These are phyloP conservation scores for Hemitrygon akajei DNA, from an alignment of 2,797 vertebrate genomes.

Conservation along the genomic window DNA sequence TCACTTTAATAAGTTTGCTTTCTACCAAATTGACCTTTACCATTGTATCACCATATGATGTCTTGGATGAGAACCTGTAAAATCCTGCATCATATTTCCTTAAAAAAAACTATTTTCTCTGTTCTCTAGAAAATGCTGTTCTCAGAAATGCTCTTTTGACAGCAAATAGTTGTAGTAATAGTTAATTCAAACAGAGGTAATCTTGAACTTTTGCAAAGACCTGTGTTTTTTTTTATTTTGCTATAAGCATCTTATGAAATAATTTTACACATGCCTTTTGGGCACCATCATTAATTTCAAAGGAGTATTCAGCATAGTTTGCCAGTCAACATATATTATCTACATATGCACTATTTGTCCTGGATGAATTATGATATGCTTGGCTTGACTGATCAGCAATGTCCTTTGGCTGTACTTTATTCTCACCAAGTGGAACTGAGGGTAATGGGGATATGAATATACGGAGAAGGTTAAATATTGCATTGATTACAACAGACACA, in stretches of 20 bases:
- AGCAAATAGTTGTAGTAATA: not conserved
- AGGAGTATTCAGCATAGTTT: not conserved
- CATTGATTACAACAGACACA: not conserved
- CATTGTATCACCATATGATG: not conserved
- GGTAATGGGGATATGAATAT: not conserved
- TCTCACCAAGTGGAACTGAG: slow-evolving; percentile 8
- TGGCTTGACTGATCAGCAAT: slow-evolving; percentile 31
- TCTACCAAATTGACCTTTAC: not conserved
- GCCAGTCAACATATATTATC: not conserved
- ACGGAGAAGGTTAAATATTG: slow-evolving; percentile 5
- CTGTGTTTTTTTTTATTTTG: not conserved
- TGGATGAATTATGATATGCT: slow-evolving; percentile 20
- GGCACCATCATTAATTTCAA: not conserved
- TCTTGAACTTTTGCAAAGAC: not conserved
- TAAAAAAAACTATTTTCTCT: not conserved
- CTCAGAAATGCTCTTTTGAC: not conserved
- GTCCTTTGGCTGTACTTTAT: slow-evolving; percentile 6
- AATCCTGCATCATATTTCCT: not conserved
- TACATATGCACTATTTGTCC: not conserved
- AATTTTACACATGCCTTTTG: not conserved
- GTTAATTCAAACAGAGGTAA: not conserved
- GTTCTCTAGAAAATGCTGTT: not conserved
- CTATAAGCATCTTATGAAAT: not conserved
- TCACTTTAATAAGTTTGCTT: not conserved
- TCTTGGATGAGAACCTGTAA: not conserved